Conservation (phyloP, 1,140 invertebrate species). For the Tetramorium simillimum region DNA sequence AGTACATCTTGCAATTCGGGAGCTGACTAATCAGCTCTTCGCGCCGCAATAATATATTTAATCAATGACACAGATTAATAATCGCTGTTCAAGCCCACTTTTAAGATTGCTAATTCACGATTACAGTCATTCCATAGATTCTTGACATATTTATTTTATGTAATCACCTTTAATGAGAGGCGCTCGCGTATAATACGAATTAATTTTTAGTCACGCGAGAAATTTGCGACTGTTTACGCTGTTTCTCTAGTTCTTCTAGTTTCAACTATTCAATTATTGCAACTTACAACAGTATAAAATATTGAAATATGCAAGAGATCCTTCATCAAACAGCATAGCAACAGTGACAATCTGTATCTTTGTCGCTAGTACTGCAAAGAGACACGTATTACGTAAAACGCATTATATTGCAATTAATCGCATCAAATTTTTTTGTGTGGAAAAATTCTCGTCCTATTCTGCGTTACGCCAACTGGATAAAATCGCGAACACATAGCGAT, state of each 20-base stretch:
- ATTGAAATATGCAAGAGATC: neutral
- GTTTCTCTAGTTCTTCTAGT: neutral
- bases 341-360: neutral
- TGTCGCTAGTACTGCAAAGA: neutral
- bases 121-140: constrained; percentile 44
- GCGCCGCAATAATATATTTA: constrained; percentile 61
- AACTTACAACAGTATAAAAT: neutral
- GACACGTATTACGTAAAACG: neutral
- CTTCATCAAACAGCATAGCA: neutral
- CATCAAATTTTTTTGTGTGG: neutral
- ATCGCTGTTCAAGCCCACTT: neutral
- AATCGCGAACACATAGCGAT: constrained; percentile 64
- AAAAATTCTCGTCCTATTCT: constrained; percentile 28
- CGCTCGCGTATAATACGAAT: neutral
- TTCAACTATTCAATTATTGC: neutral
- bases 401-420: constrained; percentile 8
- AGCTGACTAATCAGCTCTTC: constrained; percentile 41
- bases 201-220: neutral
- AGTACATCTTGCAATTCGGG: constrained; percentile 61
- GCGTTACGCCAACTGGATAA: constrained; percentile 42
- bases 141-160: constrained; percentile 11
- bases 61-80: constrained; percentile 63
- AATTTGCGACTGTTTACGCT: neutral
- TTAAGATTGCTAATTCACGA: constrained; percentile 64
- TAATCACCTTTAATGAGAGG: neutral